phyloP scores from a whole-genome alignment of 2,797 vertebrate species.

The Microhierax caerulescens region DNA sequence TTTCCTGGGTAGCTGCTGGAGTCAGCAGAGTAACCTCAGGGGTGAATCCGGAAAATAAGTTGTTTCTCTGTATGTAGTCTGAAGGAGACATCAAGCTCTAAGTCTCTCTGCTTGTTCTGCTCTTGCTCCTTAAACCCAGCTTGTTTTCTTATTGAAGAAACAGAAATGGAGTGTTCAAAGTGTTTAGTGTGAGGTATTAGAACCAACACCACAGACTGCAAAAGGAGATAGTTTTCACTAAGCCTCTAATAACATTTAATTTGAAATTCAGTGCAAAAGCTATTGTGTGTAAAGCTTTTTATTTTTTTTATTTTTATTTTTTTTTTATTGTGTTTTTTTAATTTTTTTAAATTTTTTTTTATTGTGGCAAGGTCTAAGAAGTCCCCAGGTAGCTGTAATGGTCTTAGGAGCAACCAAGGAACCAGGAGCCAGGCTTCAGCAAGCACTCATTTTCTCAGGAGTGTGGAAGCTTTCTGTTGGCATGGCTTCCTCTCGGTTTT shows the following conservation, averaged over 20 bases:
- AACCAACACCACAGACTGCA: neutral
- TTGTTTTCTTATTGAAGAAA: neutral
- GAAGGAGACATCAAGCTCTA: neutral
- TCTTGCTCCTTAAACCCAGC: neutral
- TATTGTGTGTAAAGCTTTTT: neutral
- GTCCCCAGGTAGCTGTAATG: neutral
- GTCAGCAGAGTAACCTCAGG: neutral
- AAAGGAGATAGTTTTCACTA: neutral
- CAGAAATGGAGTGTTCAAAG: neutral
- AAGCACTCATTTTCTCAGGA: conserved; percentile 25
- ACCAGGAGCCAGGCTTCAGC: neutral
- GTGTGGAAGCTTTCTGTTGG: conserved; percentile 38
- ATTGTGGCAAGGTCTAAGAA: neutral
- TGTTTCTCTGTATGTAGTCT: neutral
- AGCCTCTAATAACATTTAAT: neutral
- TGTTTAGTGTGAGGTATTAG: neutral
- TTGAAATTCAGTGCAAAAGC: neutral
- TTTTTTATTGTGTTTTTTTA: too few species aligned
- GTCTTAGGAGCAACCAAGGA: neutral
- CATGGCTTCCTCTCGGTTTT: conserved; percentile 12
- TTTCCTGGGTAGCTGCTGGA: neutral
- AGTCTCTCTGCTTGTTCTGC: neutral
- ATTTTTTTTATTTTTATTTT: too few species aligned
- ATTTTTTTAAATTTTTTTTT: too few species aligned
- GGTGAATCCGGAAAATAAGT: neutral